These are phyloP conservation scores for Diachrysia chrysitis DNA, from an alignment of 2,888 invertebrate species.

Conservation along the genomic window DNA sequence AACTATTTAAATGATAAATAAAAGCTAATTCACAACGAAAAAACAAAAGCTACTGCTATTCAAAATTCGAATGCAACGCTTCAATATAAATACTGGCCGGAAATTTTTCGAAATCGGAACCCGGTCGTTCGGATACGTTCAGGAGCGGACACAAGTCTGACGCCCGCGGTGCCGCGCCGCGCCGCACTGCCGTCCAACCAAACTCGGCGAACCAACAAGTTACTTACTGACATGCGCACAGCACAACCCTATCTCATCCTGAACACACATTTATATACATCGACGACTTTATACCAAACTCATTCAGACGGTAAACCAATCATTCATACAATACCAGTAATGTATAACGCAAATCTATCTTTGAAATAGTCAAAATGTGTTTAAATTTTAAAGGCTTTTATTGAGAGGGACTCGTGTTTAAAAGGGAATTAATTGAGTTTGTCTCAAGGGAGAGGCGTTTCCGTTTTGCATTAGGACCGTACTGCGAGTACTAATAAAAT, in stretches of 20 bases:
- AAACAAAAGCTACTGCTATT: conserved; percentile 31
- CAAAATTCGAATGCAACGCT: conserved; percentile 40
- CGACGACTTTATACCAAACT: conserved; percentile 50
- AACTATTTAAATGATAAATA: neutral
- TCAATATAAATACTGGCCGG: conserved; percentile 53
- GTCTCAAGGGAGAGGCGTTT: conserved; percentile 84
- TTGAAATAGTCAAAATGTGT: conserved; percentile 74
- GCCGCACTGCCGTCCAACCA: conserved; percentile 84
- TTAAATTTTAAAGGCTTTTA: conserved; percentile 86
- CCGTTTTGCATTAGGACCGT: conserved; percentile 84
- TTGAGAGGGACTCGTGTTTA: conserved; percentile 79
- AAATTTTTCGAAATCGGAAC: conserved; percentile 66
- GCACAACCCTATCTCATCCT: conserved; percentile 66
- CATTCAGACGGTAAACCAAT: conserved; percentile 3
- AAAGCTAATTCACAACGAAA: conserved; percentile 5
- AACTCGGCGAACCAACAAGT: conserved; percentile 84
- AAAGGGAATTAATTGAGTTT: conserved; percentile 87
- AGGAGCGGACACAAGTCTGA: conserved; percentile 70
- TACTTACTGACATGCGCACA: conserved; percentile 86
- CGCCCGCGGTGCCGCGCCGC: conserved; percentile 77
- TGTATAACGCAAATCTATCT: conserved; percentile 46
- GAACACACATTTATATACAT: conserved; percentile 60
- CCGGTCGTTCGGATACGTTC: conserved; percentile 65
- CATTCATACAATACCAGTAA: conserved; percentile 35
- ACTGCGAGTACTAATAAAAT: conserved; percentile 82